phyloP scores from a whole-genome alignment of 2,113 vertebrate genomes.

The Xiphophorus maculatus region DNA sequence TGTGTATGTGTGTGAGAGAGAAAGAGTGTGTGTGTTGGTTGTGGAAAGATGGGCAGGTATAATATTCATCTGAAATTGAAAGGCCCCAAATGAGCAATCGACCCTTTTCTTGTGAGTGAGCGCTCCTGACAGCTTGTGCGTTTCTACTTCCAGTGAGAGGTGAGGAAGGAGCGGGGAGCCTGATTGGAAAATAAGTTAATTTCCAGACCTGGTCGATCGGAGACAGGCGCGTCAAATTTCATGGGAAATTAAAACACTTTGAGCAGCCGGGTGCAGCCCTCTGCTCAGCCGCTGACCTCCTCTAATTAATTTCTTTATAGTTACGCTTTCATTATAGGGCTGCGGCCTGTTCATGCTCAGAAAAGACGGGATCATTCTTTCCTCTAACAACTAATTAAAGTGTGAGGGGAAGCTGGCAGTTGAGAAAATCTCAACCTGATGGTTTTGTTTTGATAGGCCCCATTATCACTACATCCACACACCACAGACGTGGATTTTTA shows the following conservation, averaged over 20 bases:
- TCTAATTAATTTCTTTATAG: slow-evolving; percentile 92
- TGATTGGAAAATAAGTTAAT: slow-evolving; percentile 99
- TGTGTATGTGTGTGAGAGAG: slow-evolving; percentile 13
- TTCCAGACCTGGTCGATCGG: slow-evolving; percentile 96
- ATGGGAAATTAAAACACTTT: slow-evolving; percentile 96
- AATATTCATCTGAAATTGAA: slow-evolving; percentile 77
- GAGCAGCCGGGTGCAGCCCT: slow-evolving; percentile 81
- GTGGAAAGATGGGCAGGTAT: slow-evolving; percentile 76
- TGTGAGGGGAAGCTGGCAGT: slow-evolving; percentile 87
- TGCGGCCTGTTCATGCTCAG: slow-evolving; percentile 59
- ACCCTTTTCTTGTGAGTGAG: slow-evolving; percentile 33
- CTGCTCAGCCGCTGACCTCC: slow-evolving; percentile 87
- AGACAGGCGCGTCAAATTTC: slow-evolving; percentile 96
- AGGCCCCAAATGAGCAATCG: slow-evolving; percentile 83
- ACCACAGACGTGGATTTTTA: background rate
- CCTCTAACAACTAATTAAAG: slow-evolving; percentile 96
- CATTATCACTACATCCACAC: background rate
- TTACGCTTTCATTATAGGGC: slow-evolving; percentile 79
- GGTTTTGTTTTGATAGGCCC: background rate
- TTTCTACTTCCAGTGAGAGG: slow-evolving; percentile 77
- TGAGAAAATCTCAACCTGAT: slow-evolving; percentile 86
- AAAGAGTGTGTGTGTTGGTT: slow-evolving; percentile 26
- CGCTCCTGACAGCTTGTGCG: slow-evolving; percentile 17
- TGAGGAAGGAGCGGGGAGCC: slow-evolving; percentile 84
- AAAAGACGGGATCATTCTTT: slow-evolving; percentile 75